Conservation (phyloP, 2,113 vertebrate species). For the Salminus brasiliensis region DNA sequence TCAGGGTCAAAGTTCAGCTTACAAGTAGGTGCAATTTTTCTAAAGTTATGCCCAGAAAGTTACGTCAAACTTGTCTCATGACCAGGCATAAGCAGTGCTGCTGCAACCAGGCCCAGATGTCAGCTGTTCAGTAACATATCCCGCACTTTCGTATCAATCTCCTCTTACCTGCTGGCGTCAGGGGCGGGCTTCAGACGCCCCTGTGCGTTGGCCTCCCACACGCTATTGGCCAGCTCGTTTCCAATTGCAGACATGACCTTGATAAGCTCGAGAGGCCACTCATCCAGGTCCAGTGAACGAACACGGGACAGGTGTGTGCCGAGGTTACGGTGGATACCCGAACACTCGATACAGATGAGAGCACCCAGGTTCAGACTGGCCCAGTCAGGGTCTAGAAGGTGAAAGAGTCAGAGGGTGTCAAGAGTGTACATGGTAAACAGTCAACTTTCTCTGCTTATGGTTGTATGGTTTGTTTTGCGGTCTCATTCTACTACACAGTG, state of each 20-base stretch:
- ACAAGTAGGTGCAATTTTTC: too few relatives aligned
- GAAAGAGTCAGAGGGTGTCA: background rate
- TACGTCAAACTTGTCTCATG: too few relatives aligned
- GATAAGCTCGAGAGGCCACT: constrained; percentile 96
- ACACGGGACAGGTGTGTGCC: constrained; percentile 95
- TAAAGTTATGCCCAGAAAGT: too few relatives aligned
- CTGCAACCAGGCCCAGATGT: too few relatives aligned
- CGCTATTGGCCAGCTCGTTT: constrained; percentile 92
- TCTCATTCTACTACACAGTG: too few relatives aligned
- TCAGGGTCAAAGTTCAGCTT: too few relatives aligned
- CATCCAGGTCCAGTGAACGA: constrained; percentile 94
- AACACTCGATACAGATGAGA: constrained; percentile 98
- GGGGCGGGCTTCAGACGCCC: constrained; percentile 86
- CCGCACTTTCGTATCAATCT: too few relatives aligned
- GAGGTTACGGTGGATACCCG: constrained; percentile 96
- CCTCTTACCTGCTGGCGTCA: constrained; percentile 86
- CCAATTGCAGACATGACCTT: constrained; percentile 94
- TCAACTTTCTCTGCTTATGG: background rate
- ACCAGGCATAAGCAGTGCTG: too few relatives aligned
- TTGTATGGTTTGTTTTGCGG: too few relatives aligned
- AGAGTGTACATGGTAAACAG: background rate
- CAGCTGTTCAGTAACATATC: too few relatives aligned
- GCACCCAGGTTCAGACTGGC: constrained; percentile 96
- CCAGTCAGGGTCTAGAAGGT: constrained; percentile 89
- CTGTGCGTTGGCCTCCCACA: constrained; percentile 92